Base-by-base conservation (phyloP, 2,888 invertebrate genomes). In the Mesoligia furuncula region DNA sequence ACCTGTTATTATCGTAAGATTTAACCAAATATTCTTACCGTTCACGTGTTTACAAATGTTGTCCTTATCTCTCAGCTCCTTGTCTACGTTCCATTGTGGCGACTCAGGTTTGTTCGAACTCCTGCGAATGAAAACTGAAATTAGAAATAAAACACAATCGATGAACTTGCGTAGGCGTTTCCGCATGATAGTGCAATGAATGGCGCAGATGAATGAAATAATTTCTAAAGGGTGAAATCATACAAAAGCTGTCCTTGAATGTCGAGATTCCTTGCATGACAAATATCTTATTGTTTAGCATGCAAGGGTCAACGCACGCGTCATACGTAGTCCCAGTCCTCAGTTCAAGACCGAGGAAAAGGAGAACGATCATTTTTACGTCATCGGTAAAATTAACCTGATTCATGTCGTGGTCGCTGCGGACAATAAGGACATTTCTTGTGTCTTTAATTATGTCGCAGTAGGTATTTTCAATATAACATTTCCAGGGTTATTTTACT, bases 21-120 rank as follows among this genome's bases (percentile, higher is more conserved):
- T n/a, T 67, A 85, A 82, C 61, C n/a, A 75, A 85, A 80, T 83
- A 77, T 88, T 89, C 95, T 95, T 93, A 96, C 96, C 96, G 94
- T 96, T 96, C 76, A 94, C 91, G 89, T 94, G 94, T 91, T 95
- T 96, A 90, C 94, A 94, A 89, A 93, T 89, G 75, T 90, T 84
- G 79, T 96, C 96, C 88, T 94, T 95, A 83, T 96, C 95, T 83
- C 93, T 90, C 68, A 95, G 89, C 85, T 96, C 96, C 89, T 94
- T 95, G 79, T 96, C 96, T 80, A 93, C 89, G 88, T 89, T 95
- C 95, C 95, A 95, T 80, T 93, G 92, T 42, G 96, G 96, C 82
- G 96, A 96, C 85, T 96, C 96, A 73, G 95, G 94, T 88, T 96
- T 96, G 89, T 91, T 95, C 80, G 95, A 92, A 86, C 93, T 93